A percentile compares a stretch with the other conserved stretches of the same genome.
These are phyloP conservation scores for Mythimna vitellina DNA, from an alignment of 2,888 invertebrate species.

Conservation along the genomic window DNA sequence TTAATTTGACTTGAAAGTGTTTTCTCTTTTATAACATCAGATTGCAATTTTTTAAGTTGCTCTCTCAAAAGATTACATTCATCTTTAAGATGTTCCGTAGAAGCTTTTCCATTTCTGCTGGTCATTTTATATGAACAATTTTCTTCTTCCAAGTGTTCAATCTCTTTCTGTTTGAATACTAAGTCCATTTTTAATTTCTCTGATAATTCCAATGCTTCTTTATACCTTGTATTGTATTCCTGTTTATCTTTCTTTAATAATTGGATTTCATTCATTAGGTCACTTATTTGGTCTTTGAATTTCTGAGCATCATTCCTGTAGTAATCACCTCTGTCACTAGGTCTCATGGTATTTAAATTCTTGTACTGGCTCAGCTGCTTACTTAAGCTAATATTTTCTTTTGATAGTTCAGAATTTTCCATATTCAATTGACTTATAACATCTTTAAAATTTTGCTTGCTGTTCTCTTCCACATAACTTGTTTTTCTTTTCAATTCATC, in stretches of 20 bases:
- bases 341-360: slow-evolving; percentile 73
- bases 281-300: slow-evolving; percentile 78
- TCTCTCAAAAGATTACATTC: slow-evolving; percentile 86
- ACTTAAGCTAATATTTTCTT: slow-evolving; percentile 85
- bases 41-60: slow-evolving; percentile 86
- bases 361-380: slow-evolving; percentile 82
- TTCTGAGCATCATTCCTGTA: slow-evolving; percentile 76
- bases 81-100: slow-evolving; percentile 83
- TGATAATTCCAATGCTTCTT: slow-evolving; percentile 79
- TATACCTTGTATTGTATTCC: slow-evolving; percentile 82
- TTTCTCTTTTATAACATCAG: slow-evolving; percentile 87
- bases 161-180: slow-evolving; percentile 82
- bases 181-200: slow-evolving; percentile 86
- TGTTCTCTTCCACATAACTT: slow-evolving; percentile 71
- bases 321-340: slow-evolving; percentile 72
- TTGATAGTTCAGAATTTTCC: slow-evolving; percentile 85
- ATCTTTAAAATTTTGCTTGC: slow-evolving; percentile 83
- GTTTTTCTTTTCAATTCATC: slow-evolving; percentile 79
- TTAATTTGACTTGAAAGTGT: slow-evolving; percentile 90
- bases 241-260: slow-evolving; percentile 83
- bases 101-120: slow-evolving; percentile 84
- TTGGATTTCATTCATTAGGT: slow-evolving; percentile 78
- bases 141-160: slow-evolving; percentile 85
- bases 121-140: slow-evolving; percentile 87
- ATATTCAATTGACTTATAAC: slow-evolving; percentile 84